phyloP scores from a whole-genome alignment of 2,797 vertebrate species.

The Sciurus carolinensis region DNA sequence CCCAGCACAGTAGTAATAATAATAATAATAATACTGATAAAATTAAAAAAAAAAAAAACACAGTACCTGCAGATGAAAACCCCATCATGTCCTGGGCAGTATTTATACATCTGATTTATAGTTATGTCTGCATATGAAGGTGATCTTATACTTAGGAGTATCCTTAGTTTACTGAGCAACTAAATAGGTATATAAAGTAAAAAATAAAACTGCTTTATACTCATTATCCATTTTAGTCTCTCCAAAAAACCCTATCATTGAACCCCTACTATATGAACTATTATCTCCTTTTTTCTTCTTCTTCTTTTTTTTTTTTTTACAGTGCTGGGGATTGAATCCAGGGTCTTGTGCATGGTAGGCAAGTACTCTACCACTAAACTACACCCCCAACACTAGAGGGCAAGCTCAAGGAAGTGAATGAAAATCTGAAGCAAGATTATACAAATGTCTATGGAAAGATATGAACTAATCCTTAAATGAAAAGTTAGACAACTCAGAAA shows the following conservation, averaged over 20 bases:
- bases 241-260: neutral
- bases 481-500: slow-evolving; percentile 42
- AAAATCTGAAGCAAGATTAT: slow-evolving; percentile 32
- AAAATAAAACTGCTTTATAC: slow-evolving; percentile 37
- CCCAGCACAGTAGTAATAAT: too few species aligned
- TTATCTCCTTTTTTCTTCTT: neutral
- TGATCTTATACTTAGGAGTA: neutral
- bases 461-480: slow-evolving; percentile 56
- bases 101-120: neutral
- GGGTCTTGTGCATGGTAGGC: neutral
- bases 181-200: neutral
- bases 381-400: neutral
- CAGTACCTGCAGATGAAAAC: slow-evolving; percentile 18
- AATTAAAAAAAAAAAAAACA: too few species aligned
- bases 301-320: neutral
- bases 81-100: neutral
- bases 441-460: slow-evolving; percentile 5
- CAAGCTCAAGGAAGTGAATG: neutral
- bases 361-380: neutral
- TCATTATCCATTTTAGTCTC: slow-evolving; percentile 27
- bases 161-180: slow-evolving; percentile 11
- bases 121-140: neutral
- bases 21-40: too few species aligned
- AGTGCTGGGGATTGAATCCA: neutral
- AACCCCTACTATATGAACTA: neutral